A percentile compares a stretch with the other conserved stretches of the same genome.
Conservation (phyloP, 2,113 vertebrate genomes). For the Ochotona curzoniae region DNA sequence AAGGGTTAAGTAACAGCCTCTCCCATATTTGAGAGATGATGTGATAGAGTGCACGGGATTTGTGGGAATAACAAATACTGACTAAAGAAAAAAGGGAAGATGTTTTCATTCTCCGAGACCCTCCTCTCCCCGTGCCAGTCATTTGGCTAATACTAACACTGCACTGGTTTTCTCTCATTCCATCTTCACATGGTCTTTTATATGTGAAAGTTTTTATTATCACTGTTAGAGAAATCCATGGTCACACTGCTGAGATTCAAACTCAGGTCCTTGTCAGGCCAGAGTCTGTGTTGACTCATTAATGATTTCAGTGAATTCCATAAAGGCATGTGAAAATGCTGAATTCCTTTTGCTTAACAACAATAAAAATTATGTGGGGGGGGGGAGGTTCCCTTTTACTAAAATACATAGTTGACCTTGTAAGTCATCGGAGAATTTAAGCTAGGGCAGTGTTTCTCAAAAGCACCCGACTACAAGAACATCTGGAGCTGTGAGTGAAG, state of each 20-base stretch:
- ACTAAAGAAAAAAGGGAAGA: neutral
- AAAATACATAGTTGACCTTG: neutral
- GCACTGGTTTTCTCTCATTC: neutral
- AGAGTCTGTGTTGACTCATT: neutral
- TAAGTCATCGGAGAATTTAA: slow-evolving; percentile 13
- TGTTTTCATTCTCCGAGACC: neutral
- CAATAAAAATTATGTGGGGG: neutral
- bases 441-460: neutral
- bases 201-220: neutral
- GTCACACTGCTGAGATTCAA: slow-evolving; percentile 14
- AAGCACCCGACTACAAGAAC: neutral
- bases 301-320: neutral
- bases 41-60: neutral
- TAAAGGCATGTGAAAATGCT: neutral
- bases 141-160: neutral
- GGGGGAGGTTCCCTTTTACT: neutral
- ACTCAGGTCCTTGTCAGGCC: neutral
- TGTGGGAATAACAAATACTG: neutral
- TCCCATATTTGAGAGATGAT: neutral
- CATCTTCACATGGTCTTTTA: neutral
- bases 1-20: neutral
- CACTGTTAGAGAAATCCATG: neutral
- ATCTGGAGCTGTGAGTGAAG: neutral
- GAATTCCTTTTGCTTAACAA: neutral
- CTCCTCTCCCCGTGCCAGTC: neutral